These are phyloP conservation scores for Cenopis cana DNA, from an alignment of 2,888 invertebrate genomes.

Conservation along the genomic window DNA sequence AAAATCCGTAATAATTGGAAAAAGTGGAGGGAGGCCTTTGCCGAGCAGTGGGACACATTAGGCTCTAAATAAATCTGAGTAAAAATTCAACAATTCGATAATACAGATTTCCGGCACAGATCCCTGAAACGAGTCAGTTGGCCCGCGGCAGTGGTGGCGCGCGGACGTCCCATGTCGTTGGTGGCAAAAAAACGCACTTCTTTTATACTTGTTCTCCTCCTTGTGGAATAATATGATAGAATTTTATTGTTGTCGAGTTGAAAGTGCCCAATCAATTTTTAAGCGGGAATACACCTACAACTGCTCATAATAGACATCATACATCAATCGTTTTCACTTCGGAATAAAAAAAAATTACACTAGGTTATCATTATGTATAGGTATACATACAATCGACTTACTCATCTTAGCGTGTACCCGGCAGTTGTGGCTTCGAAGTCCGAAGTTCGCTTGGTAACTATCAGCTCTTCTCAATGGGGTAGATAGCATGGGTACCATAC, in stretches of 20 bases:
- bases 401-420: no score
- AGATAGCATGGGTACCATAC: no score
- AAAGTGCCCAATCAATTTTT: not conserved
- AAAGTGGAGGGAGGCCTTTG: no score
- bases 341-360: no score
- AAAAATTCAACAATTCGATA: not conserved
- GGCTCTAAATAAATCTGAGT: no score
- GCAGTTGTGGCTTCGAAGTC: no score
- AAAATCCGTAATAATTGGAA: no score
- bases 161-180: slow-evolving; percentile 41
- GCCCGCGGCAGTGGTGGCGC: slow-evolving; percentile 33
- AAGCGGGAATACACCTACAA: not conserved
- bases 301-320: not conserved
- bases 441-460: no score
- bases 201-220: slow-evolving; percentile 6
- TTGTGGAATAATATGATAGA: slow-evolving; percentile 5
- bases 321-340: not conserved
- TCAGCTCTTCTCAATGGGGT: no score
- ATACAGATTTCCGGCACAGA: not conserved
- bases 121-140: slow-evolving; percentile 34
- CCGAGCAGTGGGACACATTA: no score
- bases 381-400: no score
- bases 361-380: no score
- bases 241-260: slow-evolving; percentile 7
- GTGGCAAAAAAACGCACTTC: slow-evolving; percentile 24